Evolutionary conservation across 2,888 invertebrate genomes (phyloP), one percentile per base, ranked within the genome.

Genomic region (Caenorhabditis japonica): DNA sequence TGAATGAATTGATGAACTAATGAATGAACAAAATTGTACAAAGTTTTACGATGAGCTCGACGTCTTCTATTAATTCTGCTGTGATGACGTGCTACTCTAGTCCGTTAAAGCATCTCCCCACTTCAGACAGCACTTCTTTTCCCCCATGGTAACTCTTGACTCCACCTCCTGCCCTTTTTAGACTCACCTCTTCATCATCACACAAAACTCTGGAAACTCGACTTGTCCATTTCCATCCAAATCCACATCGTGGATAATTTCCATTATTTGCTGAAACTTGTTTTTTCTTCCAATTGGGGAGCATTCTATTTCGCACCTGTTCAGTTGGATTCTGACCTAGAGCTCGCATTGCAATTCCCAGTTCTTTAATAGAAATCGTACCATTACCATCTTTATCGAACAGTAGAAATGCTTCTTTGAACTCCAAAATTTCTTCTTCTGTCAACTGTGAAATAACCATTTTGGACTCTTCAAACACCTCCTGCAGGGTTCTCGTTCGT

Each of bases 151-250:
- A 53, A 51, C 62, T 43, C 43, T 46, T 62, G 27, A 46, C 46
- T 51, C 43, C 46, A 19, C 10, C 38, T 38, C 15, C 52, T 44
- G 52, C 61, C 39, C 55, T 36, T 17, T 43, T 25, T 25, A n/a
- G 12, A 17, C 25, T 41, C 44, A 77, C 79, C 79, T 72, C 51
- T 82, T 82, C 82, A 82, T 82, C 82, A 82, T 82, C n/a, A 82
- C 80, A 56, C 82, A 82, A 51, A 82, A 82, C 53, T 82, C 82
- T 4, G 82, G 82, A 47, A 82, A 82, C 56, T 82, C 82, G 25
- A 82, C 77, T 47, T 80, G 80, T n/a, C 81, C 81, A 43, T 81
- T 81, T 15, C 81, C 82, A 41, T 82, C 80, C 30, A 81, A 49
- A 36, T 81, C 81, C 27, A 81, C 81, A 55, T 81, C 79, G 43